Conservation (phyloP, 2,113 vertebrate species). For the Sturnus vulgaris region DNA sequence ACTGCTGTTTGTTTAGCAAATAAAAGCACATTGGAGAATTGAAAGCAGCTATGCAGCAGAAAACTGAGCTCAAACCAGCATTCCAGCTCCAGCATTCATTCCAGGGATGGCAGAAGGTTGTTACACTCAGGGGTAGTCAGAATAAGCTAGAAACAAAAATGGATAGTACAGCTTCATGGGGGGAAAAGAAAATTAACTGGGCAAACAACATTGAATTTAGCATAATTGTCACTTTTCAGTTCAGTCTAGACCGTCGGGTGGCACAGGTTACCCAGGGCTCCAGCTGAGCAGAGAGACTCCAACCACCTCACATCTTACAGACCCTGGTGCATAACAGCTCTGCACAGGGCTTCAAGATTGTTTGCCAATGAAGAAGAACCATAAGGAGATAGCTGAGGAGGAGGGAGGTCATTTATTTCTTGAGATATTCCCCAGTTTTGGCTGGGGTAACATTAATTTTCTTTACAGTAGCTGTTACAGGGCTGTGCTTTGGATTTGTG, state of each 20-base stretch:
- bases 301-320: neutral
- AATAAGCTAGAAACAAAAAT: neutral
- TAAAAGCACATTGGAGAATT: neutral
- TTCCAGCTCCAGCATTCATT: neutral
- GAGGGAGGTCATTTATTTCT: neutral
- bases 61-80: neutral
- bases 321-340: neutral
- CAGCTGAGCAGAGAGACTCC: neutral
- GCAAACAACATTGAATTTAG: neutral
- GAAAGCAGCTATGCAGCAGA: neutral
- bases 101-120: neutral
- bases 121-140: neutral
- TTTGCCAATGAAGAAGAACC: neutral
- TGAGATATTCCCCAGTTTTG: neutral
- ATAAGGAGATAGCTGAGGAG: neutral
- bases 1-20: neutral
- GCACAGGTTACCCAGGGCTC: neutral
- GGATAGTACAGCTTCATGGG: neutral
- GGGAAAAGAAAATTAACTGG: neutral
- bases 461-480: neutral
- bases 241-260: neutral
- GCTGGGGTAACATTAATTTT: neutral
- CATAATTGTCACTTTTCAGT: neutral
- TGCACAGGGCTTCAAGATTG: neutral
- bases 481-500: neutral